Evolutionary conservation across 2,888 invertebrate species (phyloP).

Genomic region (Xanthorhoe designata): DNA sequence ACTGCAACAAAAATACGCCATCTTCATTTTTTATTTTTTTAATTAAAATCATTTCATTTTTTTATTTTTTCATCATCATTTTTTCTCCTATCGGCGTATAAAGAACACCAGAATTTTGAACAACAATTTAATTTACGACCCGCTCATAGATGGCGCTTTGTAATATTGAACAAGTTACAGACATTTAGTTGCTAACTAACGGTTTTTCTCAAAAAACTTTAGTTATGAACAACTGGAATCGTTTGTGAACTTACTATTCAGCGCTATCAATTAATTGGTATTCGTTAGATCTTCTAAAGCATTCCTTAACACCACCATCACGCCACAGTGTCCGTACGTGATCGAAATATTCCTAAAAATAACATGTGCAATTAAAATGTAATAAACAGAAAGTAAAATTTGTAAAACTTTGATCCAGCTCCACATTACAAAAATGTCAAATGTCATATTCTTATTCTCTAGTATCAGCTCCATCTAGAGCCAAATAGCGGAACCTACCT

Average conservation of each 20-base stretch:
- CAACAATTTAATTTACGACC: not conserved
- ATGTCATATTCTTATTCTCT: no score
- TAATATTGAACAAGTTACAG: no score
- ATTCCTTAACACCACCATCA: slow-evolving; percentile 89
- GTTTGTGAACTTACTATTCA: slow-evolving; percentile 88
- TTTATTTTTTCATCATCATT: no score
- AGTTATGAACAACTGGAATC: not conserved
- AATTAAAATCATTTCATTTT: no score
- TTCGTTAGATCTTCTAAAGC: slow-evolving; percentile 89
- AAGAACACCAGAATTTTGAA: not conserved
- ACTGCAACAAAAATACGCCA: not conserved
- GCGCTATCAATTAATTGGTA: slow-evolving; percentile 93
- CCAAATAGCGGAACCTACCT: slow-evolving; percentile 66
- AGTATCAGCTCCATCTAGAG: not conserved
- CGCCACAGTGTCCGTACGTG: slow-evolving; percentile 88
- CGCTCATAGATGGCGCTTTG: slow-evolving; percentile 17
- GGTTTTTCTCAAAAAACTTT: slow-evolving; percentile 4
- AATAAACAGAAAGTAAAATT: no score
- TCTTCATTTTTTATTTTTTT: no score
- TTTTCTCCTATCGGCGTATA: not conserved
- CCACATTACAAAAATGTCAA: no score
- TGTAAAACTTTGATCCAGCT: no score
- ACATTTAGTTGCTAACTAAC: no score
- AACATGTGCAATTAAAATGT: not conserved
- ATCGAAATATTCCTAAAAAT: slow-evolving; percentile 89